phyloP scores from a whole-genome alignment of 2,797 vertebrate species.

The Pangasius sanitwongsei region DNA sequence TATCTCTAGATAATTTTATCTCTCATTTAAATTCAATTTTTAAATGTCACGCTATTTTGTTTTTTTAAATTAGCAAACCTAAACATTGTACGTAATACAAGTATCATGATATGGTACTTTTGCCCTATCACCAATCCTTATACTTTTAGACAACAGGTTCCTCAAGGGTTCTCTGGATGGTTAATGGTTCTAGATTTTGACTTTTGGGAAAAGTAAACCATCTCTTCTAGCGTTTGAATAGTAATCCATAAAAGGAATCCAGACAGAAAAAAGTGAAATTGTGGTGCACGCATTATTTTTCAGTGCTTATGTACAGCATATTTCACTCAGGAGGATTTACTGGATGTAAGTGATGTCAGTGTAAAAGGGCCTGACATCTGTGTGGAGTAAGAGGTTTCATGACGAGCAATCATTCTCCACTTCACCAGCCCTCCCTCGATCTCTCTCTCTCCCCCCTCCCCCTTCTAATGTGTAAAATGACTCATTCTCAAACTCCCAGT shows the following conservation, averaged over 20 bases:
- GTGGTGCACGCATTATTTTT: background rate
- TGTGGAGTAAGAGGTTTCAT: constrained; percentile 43
- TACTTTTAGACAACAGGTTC: background rate
- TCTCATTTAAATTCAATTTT: background rate
- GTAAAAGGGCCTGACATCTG: constrained; percentile 37
- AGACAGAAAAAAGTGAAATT: background rate
- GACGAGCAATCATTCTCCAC: constrained; percentile 27
- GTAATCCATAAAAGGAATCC: background rate
- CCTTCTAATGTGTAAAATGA: constrained; percentile 35
- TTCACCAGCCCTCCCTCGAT: constrained; percentile 21
- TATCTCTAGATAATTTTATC: too few species aligned
- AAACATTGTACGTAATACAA: background rate
- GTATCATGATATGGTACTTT: background rate
- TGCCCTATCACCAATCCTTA: background rate
- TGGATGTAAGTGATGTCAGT: constrained; percentile 20
- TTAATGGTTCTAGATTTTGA: background rate
- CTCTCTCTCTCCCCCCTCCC: background rate
- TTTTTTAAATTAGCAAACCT: background rate
- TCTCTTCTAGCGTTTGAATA: background rate
- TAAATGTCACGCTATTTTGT: background rate
- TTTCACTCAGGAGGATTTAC: constrained; percentile 26
- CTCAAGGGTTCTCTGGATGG: background rate
- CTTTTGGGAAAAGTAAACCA: background rate
- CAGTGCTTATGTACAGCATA: constrained; percentile 21
- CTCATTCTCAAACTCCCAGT: background rate